Evolutionary conservation across 2,888 invertebrate genomes (phyloP).

Genomic region (Tetropium fuscum): DNA sequence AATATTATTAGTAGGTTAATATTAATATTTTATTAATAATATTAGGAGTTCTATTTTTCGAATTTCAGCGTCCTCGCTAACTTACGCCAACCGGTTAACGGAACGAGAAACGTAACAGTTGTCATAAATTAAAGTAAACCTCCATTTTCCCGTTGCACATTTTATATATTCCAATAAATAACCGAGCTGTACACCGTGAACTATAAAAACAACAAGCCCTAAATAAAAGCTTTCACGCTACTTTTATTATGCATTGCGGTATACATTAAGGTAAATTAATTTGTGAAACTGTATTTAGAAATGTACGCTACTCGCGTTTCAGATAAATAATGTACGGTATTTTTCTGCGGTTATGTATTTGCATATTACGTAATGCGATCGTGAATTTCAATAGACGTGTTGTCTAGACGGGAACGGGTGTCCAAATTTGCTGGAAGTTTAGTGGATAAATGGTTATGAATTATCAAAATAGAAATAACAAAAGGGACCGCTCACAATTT

Average conservation of each 20-base stretch:
- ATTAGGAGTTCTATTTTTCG: too few relatives aligned
- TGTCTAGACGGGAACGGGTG: slow-evolving; percentile 8
- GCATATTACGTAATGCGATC: slow-evolving; percentile 20
- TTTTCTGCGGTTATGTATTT: slow-evolving; percentile 4
- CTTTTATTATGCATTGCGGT: slow-evolving; percentile 8
- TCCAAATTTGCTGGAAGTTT: too few relatives aligned
- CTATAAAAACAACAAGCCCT: slow-evolving; percentile 19
- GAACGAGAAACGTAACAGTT: slow-evolving; percentile 4
- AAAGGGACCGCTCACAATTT: too few relatives aligned
- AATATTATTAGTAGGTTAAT: too few relatives aligned
- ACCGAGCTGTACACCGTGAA: slow-evolving; percentile 15
- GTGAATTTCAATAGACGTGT: slow-evolving; percentile 17
- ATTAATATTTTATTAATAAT: too few relatives aligned
- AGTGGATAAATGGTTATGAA: too few relatives aligned
- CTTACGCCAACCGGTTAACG: slow-evolving; percentile 9
- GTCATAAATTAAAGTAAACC: slow-evolving; percentile 8
- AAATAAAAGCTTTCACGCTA: slow-evolving; percentile 19
- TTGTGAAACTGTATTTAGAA: slow-evolving; percentile 13
- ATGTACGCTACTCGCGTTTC: background rate
- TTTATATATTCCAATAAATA: slow-evolving; percentile 20
- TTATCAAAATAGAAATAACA: too few relatives aligned
- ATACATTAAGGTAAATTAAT: slow-evolving; percentile 16
- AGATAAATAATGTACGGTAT: slow-evolving; percentile 4
- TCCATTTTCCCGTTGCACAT: slow-evolving; percentile 12
- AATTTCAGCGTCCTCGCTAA: background rate